A percentile compares a stretch with the other conserved stretches of the same genome.
These are phyloP conservation scores for Dynastes tityus DNA, from an alignment of 2,888 invertebrate species.

Conservation along the genomic window DNA sequence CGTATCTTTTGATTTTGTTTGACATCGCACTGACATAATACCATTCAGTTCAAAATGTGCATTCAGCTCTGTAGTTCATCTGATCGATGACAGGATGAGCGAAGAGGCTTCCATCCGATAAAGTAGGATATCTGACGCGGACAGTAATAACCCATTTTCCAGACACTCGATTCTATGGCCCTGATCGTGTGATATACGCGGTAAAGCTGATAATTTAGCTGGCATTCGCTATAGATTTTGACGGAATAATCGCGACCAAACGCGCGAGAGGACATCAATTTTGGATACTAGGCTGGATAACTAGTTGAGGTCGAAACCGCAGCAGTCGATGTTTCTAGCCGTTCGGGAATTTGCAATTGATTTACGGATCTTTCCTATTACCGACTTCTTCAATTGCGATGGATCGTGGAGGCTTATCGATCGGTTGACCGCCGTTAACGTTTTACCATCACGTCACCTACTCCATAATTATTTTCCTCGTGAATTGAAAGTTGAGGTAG, in stretches of 20 bases:
- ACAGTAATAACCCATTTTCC: slow-evolving; percentile 63
- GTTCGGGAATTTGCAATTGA: slow-evolving; percentile 34
- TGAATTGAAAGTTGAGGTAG: too few relatives aligned
- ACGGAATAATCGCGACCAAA: slow-evolving; percentile 51
- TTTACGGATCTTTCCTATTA: slow-evolving; percentile 29
- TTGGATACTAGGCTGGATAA: not conserved
- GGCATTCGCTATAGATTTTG: slow-evolving; percentile 46
- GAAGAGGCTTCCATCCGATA: slow-evolving; percentile 52
- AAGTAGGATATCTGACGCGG: slow-evolving; percentile 56
- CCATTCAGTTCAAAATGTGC: slow-evolving; percentile 30
- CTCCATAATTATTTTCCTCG: too few relatives aligned
- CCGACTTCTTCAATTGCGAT: slow-evolving; percentile 37
- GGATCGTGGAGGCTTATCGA: slow-evolving; percentile 32
- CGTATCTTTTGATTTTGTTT: not conserved
- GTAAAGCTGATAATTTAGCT: slow-evolving; percentile 38
- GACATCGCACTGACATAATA: not conserved
- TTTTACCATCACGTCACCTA: too few relatives aligned
- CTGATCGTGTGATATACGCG: slow-evolving; percentile 27
- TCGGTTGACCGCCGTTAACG: not conserved
- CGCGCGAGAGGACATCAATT: slow-evolving; percentile 33
- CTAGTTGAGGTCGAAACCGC: slow-evolving; percentile 26
- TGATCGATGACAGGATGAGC: slow-evolving; percentile 57
- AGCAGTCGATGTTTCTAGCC: slow-evolving; percentile 22
- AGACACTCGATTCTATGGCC: slow-evolving; percentile 56
- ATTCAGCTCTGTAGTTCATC: slow-evolving; percentile 15